These are phyloP conservation scores for Muraenolepis orangiensis DNA, from an alignment of 2,797 vertebrate genomes.

Conservation along the genomic window DNA sequence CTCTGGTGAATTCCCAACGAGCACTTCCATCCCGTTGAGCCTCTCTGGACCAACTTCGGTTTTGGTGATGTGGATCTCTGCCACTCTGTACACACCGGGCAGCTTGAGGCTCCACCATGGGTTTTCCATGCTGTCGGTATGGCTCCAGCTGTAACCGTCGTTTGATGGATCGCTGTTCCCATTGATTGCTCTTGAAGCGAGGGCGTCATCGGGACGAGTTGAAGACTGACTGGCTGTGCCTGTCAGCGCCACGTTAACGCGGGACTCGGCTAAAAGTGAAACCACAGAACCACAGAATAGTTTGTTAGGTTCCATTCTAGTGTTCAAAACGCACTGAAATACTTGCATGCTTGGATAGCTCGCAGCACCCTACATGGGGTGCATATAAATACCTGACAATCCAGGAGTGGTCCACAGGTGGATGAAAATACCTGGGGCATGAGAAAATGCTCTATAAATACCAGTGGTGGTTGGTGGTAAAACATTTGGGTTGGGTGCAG, in stretches of 20 bases:
- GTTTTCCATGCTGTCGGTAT: background rate
- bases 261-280: background rate
- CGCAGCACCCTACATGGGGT: background rate
- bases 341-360: background rate
- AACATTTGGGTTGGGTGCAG: no score
- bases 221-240: constrained; percentile 5
- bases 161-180: constrained; percentile 6
- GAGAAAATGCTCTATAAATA: background rate
- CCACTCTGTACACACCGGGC: constrained; percentile 2
- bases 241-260: background rate
- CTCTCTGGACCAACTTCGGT: background rate
- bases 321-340: background rate
- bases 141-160: background rate
- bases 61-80: constrained; percentile 16
- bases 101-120: constrained; percentile 31
- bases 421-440: background rate
- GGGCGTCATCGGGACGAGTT: fast-evolving
- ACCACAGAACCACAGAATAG: background rate
- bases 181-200: constrained; percentile 4
- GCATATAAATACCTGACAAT: background rate
- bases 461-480: no score
- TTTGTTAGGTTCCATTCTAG: background rate
- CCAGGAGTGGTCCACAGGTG: background rate
- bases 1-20: constrained; percentile 2
- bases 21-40: constrained; percentile 1